Evolutionary conservation across 2,113 vertebrate species (phyloP), one percentile per base, ranked within the genome.

Genomic region (Pogonocichla stellata): DNA sequence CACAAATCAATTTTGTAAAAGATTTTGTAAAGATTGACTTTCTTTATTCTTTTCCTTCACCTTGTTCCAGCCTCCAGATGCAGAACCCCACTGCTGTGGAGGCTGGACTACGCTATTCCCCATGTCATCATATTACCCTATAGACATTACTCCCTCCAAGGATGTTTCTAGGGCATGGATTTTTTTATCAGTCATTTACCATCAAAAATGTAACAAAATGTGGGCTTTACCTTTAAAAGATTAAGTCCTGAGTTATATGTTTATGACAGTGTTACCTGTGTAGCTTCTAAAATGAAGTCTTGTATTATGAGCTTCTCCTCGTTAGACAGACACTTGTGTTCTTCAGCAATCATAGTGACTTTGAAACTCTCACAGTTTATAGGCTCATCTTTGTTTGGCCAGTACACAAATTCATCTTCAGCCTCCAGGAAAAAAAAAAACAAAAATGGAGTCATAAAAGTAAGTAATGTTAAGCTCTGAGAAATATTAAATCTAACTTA

Each of bases 221-320:
- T 66, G 74, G 38, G 33, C 14, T 66, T 93, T 92, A 75, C 31
- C 43, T 95, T 93, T 47, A 75, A 79, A 40, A 40, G 81, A 92
- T 73, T 48, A 83, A 91, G 73, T 80, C 33, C 66, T 10, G 51
- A 80, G 51, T 90, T 92, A 56, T 10, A 56, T 28, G 56, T 73
- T 95, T 93, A 86, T 54, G 56, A 73, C 25, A 88, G 11, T 19
- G 53, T 90, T 98, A 99, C 99, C 98, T 99, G 98, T 66, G 98
- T 98, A 45, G 99, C 98, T 97, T 99, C 98, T 96, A 99, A 98
- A 56, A 98, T 97, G 72, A 99, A 99, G 75, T 99, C 99, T 96
- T 99, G 99, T 75, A 99, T 98, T 82, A 98, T 97, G 79, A 99
- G 96, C 86, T 98, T 98, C 96, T 99, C 99, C 96, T 99, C 99